These are phyloP conservation scores for Emmelina monodactyla DNA, from an alignment of 2,888 invertebrate genomes.

Conservation along the genomic window DNA sequence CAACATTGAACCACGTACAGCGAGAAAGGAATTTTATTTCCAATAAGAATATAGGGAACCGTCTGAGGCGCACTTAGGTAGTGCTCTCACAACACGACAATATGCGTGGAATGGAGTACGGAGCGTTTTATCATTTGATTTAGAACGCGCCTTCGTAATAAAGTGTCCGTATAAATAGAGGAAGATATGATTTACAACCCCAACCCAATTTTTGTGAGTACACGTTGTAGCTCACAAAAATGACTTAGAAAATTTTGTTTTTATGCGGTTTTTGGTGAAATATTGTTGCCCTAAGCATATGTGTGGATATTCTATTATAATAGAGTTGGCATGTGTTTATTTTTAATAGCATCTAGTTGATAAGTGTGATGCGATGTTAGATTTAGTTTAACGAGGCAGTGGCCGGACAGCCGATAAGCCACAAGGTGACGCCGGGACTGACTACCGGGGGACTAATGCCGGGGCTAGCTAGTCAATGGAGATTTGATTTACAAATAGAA, in stretches of 20 bases:
- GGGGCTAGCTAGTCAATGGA: too few relatives aligned
- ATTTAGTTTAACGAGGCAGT: conserved; percentile 23
- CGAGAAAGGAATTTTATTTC: conserved; percentile 13
- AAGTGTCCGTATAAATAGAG: conserved; percentile 63
- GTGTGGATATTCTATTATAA: too few relatives aligned
- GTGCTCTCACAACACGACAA: conserved; percentile 30
- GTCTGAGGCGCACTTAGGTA: not conserved
- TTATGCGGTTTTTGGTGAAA: too few relatives aligned
- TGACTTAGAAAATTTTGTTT: too few relatives aligned
- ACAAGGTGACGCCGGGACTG: conserved; percentile 38
- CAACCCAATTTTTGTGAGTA: conserved; percentile 41
- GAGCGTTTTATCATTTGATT: conserved; percentile 65
- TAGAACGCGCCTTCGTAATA: conserved; percentile 60
- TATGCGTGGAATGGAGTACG: conserved; percentile 49
- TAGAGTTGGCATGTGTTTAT: too few relatives aligned
- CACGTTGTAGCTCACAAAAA: too few relatives aligned
- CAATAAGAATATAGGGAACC: conserved; percentile 17
- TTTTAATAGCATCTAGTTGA: too few relatives aligned
- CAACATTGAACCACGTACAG: conserved; percentile 2
- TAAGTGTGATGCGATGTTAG: not conserved
- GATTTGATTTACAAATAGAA: too few relatives aligned
- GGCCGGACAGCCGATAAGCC: conserved; percentile 44
- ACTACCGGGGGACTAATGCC: conserved; percentile 21
- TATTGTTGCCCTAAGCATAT: too few relatives aligned
- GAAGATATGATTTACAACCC: conserved; percentile 55